Evolutionary conservation across 2,888 invertebrate species (phyloP), one percentile per base, ranked within the genome.

Genomic region (Noctua pronuba): DNA sequence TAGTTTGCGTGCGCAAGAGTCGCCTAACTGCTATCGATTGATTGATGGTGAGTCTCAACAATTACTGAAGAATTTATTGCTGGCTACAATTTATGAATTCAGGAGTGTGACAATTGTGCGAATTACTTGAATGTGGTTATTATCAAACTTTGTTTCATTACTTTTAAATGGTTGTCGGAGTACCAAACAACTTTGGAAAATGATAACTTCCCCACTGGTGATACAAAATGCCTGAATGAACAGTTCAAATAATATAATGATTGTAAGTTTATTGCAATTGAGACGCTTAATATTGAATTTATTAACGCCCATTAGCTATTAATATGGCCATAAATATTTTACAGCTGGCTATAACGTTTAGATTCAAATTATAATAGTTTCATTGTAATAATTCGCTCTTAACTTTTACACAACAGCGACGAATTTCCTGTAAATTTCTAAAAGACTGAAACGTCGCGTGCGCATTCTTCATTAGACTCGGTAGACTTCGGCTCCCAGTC

Each of bases 1-100:
- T 82, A 70, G 73, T 86, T 90, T 85, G 90, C 91, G 89, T 92
- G 91, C 85, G 86, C 86, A 86, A 74, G 77, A 76, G 78, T 80
- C 76, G 65, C 71, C 67, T 64, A 75, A 80, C 81, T 67, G 70
- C 60, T 71, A 85, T 85, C 86, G 83, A 83, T 85, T 87, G 81
- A 84, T 84, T 80, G 86, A 82, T 74, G 75, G 77, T 49, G 64
- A 73, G 18, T 79, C 77, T 49, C 35, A 75, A 80, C 80, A 78
- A 83, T 85, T 79, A 83, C n/a, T 60, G 52, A 71, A 72, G 78
- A 81, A 86, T 83, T 78, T 67, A 74, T 70, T 35, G 44, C 52
- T 58, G 52, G 49, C 44, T 52, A 68, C 71, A 38, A 35, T 70
- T 76, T 60, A 46, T n/a, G 6, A 49, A n/a, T 62, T 70, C 65